Conservation (phyloP, 2,797 vertebrate species). For the Eleutherodactylus coqui region DNA sequence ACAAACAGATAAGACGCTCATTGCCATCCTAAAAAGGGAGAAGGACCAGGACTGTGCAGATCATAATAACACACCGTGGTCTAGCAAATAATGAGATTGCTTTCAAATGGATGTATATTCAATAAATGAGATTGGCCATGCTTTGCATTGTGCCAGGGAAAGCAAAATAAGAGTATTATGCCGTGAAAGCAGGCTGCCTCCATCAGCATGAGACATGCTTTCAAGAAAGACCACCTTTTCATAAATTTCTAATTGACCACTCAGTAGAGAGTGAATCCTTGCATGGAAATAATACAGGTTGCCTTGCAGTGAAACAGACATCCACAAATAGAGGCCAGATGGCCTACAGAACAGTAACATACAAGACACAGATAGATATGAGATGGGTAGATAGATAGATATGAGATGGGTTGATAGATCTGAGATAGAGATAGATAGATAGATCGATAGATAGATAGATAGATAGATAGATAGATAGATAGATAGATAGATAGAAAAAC, state of each 20-base stretch:
- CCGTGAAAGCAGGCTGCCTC: slow-evolving; percentile 10
- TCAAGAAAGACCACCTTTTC: slow-evolving; percentile 14
- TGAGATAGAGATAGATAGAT: neutral
- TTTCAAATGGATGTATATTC: slow-evolving; percentile 20
- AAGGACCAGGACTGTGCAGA: neutral
- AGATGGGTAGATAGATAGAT: neutral
- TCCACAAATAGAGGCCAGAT: slow-evolving; percentile 36
- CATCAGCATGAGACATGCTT: neutral
- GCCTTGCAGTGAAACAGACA: slow-evolving; percentile 32
- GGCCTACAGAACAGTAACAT: slow-evolving; percentile 13
- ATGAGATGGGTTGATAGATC: neutral
- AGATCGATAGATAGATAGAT: neutral
- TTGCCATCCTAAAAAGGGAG: neutral
- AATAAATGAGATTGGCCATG: slow-evolving; percentile 33
- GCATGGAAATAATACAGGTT: slow-evolving; percentile 28
- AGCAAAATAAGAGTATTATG: slow-evolving; percentile 33
- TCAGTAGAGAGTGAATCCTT: slow-evolving; percentile 10
- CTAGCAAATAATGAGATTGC: slow-evolving; percentile 32
- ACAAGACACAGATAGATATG: neutral
- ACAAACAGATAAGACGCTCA: slow-evolving; percentile 3
- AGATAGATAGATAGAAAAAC: slow-evolving; percentile 5
- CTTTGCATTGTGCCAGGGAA: slow-evolving; percentile 5
- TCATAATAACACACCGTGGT: slow-evolving; percentile 4
- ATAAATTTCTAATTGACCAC: slow-evolving; percentile 25
- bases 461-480: slow-evolving; percentile 16